Evolutionary conservation across 2,888 invertebrate species (phyloP), one percentile per base, ranked within the genome.

Genomic region (Drosophila demipolita): DNA sequence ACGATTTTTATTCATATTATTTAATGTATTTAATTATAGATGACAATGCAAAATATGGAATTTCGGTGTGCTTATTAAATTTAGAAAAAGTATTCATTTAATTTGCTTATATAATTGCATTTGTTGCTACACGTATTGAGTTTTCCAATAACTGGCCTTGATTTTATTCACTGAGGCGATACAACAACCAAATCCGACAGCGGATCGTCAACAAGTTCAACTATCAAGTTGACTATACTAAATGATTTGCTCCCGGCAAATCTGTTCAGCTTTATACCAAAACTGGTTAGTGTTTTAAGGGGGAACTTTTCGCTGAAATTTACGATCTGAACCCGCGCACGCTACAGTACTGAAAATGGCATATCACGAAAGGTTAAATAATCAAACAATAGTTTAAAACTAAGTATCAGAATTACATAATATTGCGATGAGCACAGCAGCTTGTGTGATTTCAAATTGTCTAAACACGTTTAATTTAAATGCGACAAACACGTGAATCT

Each of bases 101-200:
- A 42, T 70, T 40, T 20, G 26, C n/a, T 45, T 33, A n/a, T 38
- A 45, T 61, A 65, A 66, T 57, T 35, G 12, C 36, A 2, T 17
- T 12, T 29, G 6, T 15, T 45, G 60, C 53, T 57, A 53, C 63
- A 64, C 23, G 29, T 58, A 40, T 35, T 50, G 15, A 29, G 23
- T 33, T 11, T 54, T 5, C 12, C 12, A 3, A 17, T 29, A 67
- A 42, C 8, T 23, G 73, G 50, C 33, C 45, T 40, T 49, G n/a
- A 58, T 53, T 35, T 42, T 66, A 66, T 68, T 71, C 68, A 83
- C 69, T 80, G 50, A 40, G 8, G 62, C 61, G 60, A 55, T 65
- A 71, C 82, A 57, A 74, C 57, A 61, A 73, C 49, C 32, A 58
- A 52, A 42, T 45, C 53, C n/a, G 49, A 20, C 58, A 48, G 38